Evolutionary conservation across 1,140 invertebrate species (phyloP).

Genomic region (Trachymyrmex cornetzi): DNA sequence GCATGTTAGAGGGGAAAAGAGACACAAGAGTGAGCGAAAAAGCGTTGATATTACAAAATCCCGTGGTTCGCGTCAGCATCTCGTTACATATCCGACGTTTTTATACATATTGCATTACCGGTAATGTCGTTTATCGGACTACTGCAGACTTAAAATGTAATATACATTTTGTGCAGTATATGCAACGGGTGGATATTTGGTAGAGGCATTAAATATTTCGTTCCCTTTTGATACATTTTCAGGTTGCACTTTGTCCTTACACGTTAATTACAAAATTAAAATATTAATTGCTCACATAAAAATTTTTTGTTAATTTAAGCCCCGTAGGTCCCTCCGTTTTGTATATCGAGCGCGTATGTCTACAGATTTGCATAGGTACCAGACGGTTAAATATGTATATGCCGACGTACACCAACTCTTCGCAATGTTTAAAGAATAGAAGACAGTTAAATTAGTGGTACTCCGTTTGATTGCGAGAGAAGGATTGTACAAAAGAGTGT

Average conservation of each 20-base stretch:
- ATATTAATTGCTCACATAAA: slow-evolving; percentile 44
- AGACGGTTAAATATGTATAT: slow-evolving; percentile 25
- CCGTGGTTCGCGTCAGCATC: slow-evolving; percentile 47
- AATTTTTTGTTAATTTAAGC: slow-evolving; percentile 20
- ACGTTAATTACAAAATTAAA: slow-evolving; percentile 46
- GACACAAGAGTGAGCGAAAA: slow-evolving; percentile 22
- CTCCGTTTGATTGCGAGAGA: not conserved
- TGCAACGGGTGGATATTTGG: slow-evolving; percentile 1
- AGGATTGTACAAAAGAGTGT: slow-evolving; percentile 62
- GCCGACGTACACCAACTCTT: not conserved
- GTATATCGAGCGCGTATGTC: not conserved
- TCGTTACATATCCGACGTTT: slow-evolving; percentile 54
- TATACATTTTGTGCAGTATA: slow-evolving; percentile 23
- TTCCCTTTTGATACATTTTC: slow-evolving; percentile 16
- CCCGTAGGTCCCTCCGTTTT: not conserved
- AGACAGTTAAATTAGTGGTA: slow-evolving; percentile 45
- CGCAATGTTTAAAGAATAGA: slow-evolving; percentile 33
- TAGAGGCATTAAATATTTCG: slow-evolving; percentile 44
- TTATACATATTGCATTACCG: slow-evolving; percentile 48
- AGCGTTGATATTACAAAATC: slow-evolving; percentile 59
- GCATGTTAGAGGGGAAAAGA: not conserved
- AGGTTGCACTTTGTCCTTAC: slow-evolving; percentile 28
- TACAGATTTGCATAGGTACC: not conserved
- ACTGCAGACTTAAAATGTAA: slow-evolving; percentile 35
- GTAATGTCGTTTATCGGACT: slow-evolving; percentile 57